A percentile compares a stretch with the other conserved stretches of the same genome.
phyloP scores from a whole-genome alignment of 2,113 vertebrate genomes.

The Dendropsophus ebraccatus region DNA sequence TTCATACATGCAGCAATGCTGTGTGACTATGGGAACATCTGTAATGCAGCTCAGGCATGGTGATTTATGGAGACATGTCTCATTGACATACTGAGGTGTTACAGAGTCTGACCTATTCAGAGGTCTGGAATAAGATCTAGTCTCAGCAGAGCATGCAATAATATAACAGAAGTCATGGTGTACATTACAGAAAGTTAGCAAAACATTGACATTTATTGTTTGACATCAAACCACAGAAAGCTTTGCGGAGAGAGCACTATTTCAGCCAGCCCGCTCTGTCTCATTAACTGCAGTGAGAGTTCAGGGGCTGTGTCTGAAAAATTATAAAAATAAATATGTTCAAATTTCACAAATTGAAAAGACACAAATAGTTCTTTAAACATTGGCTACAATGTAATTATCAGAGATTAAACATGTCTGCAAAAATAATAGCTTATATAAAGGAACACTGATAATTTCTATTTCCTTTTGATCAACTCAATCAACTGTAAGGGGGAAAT shows the following conservation, averaged over 20 bases:
- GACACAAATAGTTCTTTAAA: background rate
- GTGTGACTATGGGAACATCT: background rate
- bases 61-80: constrained; percentile 19
- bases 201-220: constrained; percentile 49
- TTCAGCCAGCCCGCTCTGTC: background rate
- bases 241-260: constrained; percentile 25
- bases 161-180: constrained; percentile 38
- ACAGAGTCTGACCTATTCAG: constrained; percentile 2
- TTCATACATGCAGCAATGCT: background rate
- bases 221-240: constrained; percentile 42
- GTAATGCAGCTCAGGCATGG: background rate
- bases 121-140: background rate
- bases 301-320: constrained; percentile 50
- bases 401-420: background rate
- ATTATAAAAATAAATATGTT: constrained; percentile 27
- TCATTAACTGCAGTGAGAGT: constrained; percentile 51
- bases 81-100: constrained; percentile 37
- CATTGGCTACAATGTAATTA: background rate
- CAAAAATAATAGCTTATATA: too few relatives aligned
- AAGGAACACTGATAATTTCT: too few relatives aligned
- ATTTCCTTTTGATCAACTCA: too few relatives aligned
- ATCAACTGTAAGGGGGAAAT: too few relatives aligned
- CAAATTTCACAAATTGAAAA: constrained; percentile 22
- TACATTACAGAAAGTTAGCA: constrained; percentile 45
- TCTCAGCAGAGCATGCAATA: constrained; percentile 14